Base-by-base conservation (phyloP, 2,888 invertebrate genomes). In the Amblyteles armatorius region DNA sequence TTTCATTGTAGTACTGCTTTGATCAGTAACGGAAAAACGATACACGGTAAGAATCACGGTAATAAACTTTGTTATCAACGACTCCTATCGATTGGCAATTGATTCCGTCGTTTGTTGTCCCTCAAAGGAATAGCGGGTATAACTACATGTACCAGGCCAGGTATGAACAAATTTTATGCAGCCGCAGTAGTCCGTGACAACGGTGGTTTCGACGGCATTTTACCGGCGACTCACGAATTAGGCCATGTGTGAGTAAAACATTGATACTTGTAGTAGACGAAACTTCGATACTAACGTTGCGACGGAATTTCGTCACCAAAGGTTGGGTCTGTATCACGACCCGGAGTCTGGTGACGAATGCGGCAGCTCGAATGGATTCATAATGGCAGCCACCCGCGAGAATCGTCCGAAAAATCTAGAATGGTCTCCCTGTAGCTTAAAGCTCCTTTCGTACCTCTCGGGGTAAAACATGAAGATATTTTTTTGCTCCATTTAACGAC, bases 221-320 rank as follows among this genome's bases (percentile, higher is more conserved):
- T 65, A 7, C 57, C 71, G 3, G 76, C 84, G 11, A 40, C 76
- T 13, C 84, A 85, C 29, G 84, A 85, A 74, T 60, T 82, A 3
- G 84, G 74, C 44, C 84, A 85, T 22, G 33, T 69, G 84, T 84
- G 76, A 22, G 74, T 79, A 78, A 11, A 67, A 44, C 9, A 40
- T 44, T n/a, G 13, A 11, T 2, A 40, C 11, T 7, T 11, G 4
- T n/a, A 65, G 33, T n/a, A 65, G 33, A 3, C 4, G n/a, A 29
- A 16, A 7, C 3, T 22, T 44, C 40, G 13, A 44, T 19, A 19
- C 13, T 67, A 7, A 3, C 44, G 19, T n/a, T 55, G 13, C 16
- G 22, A 13, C 22, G 16, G 22, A 13, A 19, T 52, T n/a, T 52
- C n/a, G n/a, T 52, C 19, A 52, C 2, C n/a, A n/a, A 13, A 84